Conservation (phyloP, 2,113 vertebrate genomes). For the Epinephelus fuscoguttatus region DNA sequence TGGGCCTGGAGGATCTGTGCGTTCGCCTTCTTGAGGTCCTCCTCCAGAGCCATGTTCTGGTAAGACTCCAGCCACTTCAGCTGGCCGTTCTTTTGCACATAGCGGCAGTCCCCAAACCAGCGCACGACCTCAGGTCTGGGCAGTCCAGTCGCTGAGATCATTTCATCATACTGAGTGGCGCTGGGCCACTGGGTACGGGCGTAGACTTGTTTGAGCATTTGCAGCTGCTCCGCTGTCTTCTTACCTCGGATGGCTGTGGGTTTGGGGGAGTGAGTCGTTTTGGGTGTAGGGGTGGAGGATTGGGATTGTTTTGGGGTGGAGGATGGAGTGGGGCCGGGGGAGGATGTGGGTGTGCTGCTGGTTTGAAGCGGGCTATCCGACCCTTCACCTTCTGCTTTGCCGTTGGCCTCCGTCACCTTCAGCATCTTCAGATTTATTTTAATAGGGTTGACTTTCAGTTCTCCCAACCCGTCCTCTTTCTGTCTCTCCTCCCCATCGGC, state of each 20-base stretch:
- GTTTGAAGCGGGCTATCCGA: slow-evolving; percentile 64
- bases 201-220: slow-evolving; percentile 93
- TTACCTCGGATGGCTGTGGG: slow-evolving; percentile 83
- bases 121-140: slow-evolving; percentile 94
- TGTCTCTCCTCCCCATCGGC: slow-evolving; percentile 81
- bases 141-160: slow-evolving; percentile 90
- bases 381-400: slow-evolving; percentile 80
- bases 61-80: slow-evolving; percentile 97
- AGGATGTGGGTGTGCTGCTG: slow-evolving; percentile 42
- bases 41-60: slow-evolving; percentile 86
- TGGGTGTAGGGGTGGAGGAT: slow-evolving; percentile 46
- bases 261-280: slow-evolving; percentile 69
- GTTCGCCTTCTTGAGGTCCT: slow-evolving; percentile 78
- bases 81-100: slow-evolving; percentile 95
- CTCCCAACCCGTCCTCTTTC: slow-evolving; percentile 83
- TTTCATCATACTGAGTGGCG: slow-evolving; percentile 91
- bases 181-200: slow-evolving; percentile 96
- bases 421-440: slow-evolving; percentile 98
- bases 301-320: slow-evolving; percentile 50
- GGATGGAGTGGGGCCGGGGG: slow-evolving; percentile 35
- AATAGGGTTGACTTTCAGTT: slow-evolving; percentile 96
- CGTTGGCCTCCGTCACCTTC: slow-evolving; percentile 91
- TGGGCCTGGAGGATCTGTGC: slow-evolving; percentile 88
- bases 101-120: slow-evolving; percentile 97
- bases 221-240: slow-evolving; percentile 94